These are phyloP conservation scores for Zonotrichia leucophrys DNA, from an alignment of 2,113 vertebrate genomes.

Conservation along the genomic window DNA sequence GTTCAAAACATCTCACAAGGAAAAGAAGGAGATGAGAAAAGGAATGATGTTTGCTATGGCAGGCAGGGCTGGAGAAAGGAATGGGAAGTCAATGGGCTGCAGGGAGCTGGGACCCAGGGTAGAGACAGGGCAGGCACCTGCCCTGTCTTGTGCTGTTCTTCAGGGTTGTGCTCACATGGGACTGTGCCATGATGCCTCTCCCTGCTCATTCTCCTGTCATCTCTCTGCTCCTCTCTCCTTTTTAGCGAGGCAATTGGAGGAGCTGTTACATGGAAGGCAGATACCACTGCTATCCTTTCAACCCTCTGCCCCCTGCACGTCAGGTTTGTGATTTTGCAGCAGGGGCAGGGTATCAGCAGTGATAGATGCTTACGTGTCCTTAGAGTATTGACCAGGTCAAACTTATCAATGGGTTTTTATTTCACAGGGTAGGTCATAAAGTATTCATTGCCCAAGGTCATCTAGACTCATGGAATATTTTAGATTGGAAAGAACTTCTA, in stretches of 20 bases:
- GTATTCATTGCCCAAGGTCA: constrained; percentile 59
- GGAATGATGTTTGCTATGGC: neutral
- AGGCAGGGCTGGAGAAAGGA: neutral
- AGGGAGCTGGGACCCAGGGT: neutral
- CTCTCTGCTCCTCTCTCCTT: neutral
- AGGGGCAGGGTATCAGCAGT: constrained; percentile 44
- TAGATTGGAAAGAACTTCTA: constrained; percentile 56
- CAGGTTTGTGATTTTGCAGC: constrained; percentile 34
- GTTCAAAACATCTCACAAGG: neutral
- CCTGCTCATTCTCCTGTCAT: neutral
- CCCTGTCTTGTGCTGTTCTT: neutral
- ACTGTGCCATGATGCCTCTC: neutral
- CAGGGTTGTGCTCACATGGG: neutral
- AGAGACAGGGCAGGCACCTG: neutral
- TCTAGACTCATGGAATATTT: constrained; percentile 62
- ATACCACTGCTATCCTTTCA: constrained; percentile 26
- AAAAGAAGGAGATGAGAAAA: neutral
- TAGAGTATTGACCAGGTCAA: constrained; percentile 62
- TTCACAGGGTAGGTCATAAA: constrained; percentile 61
- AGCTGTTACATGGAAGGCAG: neutral
- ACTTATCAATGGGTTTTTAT: constrained; percentile 67
- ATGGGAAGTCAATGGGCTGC: neutral
- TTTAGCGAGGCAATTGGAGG: neutral
- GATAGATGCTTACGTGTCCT: constrained; percentile 18
- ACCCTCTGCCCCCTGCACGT: neutral